Conservation (phyloP, 1,140 invertebrate genomes). For the Holotrichia oblita region DNA sequence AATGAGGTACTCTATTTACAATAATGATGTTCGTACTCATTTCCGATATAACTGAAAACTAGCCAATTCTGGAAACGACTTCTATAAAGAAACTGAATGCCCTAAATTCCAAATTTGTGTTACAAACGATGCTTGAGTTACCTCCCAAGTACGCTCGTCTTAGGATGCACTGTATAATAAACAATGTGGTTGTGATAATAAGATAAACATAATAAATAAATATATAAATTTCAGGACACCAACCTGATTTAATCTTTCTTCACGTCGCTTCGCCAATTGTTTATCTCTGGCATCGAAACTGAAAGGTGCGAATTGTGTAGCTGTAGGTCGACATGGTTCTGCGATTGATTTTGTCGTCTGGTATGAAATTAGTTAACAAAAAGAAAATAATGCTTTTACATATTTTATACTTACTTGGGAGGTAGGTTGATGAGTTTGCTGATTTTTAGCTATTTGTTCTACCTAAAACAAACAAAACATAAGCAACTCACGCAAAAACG, state of each 20-base stretch:
- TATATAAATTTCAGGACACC: slow-evolving; percentile 20
- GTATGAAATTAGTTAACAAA: background rate
- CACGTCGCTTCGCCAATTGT: slow-evolving; percentile 58
- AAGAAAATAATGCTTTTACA: background rate
- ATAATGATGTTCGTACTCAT: no score
- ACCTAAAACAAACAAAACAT: slow-evolving; percentile 22
- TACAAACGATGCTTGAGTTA: no score
- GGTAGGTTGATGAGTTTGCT: background rate
- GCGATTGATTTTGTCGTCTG: slow-evolving; percentile 5
- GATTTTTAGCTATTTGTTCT: background rate
- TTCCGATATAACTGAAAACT: no score
- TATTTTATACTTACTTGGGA: background rate
- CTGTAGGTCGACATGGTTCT: slow-evolving; percentile 44
- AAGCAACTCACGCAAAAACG: no score
- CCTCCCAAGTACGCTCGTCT: no score
- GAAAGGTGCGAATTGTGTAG: slow-evolving; percentile 62
- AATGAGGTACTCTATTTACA: no score
- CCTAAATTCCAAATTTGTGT: no score
- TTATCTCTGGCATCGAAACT: slow-evolving; percentile 65
- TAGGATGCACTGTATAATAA: no score
- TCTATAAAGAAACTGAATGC: no score
- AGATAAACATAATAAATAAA: slow-evolving; percentile 10
- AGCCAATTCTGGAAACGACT: no score
- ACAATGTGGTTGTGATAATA: no score
- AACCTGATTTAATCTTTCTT: slow-evolving; percentile 65